A percentile compares a stretch with the other conserved stretches of the same genome.
These are phyloP conservation scores for Polyodon spathula DNA, from an alignment of 2,113 vertebrate species.

Conservation along the genomic window DNA sequence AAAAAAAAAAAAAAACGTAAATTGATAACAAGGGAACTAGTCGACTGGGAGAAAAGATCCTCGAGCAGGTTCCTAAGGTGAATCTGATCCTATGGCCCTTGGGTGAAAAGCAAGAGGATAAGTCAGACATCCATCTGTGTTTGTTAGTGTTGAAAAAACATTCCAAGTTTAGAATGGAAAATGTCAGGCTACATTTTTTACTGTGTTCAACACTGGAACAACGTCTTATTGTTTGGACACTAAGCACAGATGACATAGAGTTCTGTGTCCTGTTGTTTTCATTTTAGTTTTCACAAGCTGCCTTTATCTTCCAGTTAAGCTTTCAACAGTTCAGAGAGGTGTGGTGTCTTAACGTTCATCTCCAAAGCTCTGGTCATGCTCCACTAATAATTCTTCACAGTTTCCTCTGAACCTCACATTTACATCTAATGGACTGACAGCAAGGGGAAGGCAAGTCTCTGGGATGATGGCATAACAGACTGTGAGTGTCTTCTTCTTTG, in stretches of 20 bases:
- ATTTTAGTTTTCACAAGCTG: not conserved
- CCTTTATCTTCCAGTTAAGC: not conserved
- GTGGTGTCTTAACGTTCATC: not conserved
- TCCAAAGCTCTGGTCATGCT: not conserved
- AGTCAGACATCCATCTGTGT: not conserved
- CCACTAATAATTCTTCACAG: not conserved
- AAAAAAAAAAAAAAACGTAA: too few relatives aligned
- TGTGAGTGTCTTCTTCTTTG: constrained; percentile 6
- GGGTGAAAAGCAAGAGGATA: not conserved
- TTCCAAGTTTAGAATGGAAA: not conserved
- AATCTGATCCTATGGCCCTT: constrained; percentile 1
- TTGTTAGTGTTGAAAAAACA: not conserved
- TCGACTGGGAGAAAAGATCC: too few relatives aligned
- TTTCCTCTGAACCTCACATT: constrained; percentile 5
- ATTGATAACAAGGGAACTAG: too few relatives aligned
- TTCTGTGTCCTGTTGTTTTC: not conserved
- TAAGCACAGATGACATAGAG: not conserved
- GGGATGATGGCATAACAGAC: not conserved
- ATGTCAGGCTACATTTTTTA: not conserved
- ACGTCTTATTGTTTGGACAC: not conserved
- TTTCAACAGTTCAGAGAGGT: constrained; percentile 1
- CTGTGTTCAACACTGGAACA: not conserved
- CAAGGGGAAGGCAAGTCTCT: not conserved
- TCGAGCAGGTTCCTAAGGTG: not conserved
- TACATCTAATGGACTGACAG: constrained; percentile 7